Conservation (phyloP, 2,888 invertebrate species). For the Luperina testacea region DNA sequence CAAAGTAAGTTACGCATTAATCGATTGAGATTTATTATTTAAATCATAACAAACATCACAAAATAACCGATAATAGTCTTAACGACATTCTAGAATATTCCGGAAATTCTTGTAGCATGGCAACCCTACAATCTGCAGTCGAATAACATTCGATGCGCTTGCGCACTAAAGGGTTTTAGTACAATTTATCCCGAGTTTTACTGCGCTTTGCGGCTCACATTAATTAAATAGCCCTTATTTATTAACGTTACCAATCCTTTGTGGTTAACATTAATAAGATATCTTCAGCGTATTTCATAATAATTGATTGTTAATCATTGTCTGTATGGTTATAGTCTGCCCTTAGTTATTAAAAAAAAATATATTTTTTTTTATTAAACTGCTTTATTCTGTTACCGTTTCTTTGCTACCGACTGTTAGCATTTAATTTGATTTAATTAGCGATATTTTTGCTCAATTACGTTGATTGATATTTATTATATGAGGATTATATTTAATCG, state of each 20-base stretch:
- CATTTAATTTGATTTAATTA: slow-evolving; percentile 1
- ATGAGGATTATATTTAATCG: background rate
- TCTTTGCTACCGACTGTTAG: background rate
- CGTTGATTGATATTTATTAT: slow-evolving; percentile 7
- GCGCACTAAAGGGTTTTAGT: slow-evolving; percentile 68
- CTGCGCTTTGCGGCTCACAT: slow-evolving; percentile 53
- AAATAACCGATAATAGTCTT: background rate
- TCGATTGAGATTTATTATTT: background rate
- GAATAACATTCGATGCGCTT: slow-evolving; percentile 65
- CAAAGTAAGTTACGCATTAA: background rate
- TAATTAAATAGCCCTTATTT: slow-evolving; percentile 63
- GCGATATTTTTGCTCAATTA: slow-evolving; percentile 3
- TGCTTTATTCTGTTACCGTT: background rate
- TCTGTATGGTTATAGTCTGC: slow-evolving; percentile 3
- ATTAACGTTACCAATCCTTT: slow-evolving; percentile 32
- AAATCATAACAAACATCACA: background rate
- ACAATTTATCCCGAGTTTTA: slow-evolving; percentile 69
- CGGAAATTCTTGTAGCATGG: background rate
- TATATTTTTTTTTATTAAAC: slow-evolving; percentile 25
- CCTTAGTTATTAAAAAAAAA: slow-evolving; percentile 21
- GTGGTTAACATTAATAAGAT: slow-evolving; percentile 42
- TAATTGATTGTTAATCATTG: slow-evolving; percentile 33
- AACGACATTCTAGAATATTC: background rate
- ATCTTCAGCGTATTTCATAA: slow-evolving; percentile 17
- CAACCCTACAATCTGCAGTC: slow-evolving; percentile 50